These are phyloP conservation scores for Siniperca obscura DNA, from an alignment of 2,797 vertebrate genomes.

Conservation along the genomic window DNA sequence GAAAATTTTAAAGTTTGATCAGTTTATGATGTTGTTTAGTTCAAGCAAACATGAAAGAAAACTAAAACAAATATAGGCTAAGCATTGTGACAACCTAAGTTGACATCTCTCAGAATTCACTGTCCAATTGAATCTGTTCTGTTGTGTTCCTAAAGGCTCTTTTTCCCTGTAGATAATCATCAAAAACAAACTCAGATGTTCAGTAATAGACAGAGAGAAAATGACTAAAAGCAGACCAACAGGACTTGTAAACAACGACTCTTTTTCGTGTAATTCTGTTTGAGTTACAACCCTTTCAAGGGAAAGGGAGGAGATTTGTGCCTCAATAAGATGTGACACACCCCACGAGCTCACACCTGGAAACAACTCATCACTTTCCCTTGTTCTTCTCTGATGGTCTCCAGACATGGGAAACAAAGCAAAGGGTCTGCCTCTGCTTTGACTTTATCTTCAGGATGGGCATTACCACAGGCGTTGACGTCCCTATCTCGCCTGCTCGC, in stretches of 20 bases:
- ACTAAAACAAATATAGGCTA: not conserved
- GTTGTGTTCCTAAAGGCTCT: not conserved
- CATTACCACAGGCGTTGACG: conserved; percentile 77
- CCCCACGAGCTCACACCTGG: conserved; percentile 69
- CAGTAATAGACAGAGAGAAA: not conserved
- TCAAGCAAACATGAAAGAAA: not conserved
- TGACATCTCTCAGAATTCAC: conserved; percentile 5
- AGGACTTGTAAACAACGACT: conserved; percentile 10
- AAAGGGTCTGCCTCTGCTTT: conserved; percentile 44
- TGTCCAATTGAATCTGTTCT: conserved; percentile 1
- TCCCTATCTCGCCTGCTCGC: conserved; percentile 53
- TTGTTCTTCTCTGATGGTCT: conserved; percentile 16
- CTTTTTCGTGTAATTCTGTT: conserved; percentile 19
- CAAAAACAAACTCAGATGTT: conserved; percentile 24
- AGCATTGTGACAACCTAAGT: not conserved
- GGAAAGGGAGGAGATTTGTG: conserved; percentile 37
- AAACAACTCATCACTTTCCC: conserved; percentile 73
- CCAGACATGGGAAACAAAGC: conserved; percentile 73
- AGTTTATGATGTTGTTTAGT: not conserved
- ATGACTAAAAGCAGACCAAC: not conserved
- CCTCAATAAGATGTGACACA: conserved; percentile 44
- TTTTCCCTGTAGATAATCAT: not conserved
- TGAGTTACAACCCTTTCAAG: conserved; percentile 26
- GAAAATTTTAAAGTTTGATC: not conserved
- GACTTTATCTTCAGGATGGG: conserved; percentile 81